Evolutionary conservation across 2,113 vertebrate genomes (phyloP).

Genomic region (Aix galericulata): DNA sequence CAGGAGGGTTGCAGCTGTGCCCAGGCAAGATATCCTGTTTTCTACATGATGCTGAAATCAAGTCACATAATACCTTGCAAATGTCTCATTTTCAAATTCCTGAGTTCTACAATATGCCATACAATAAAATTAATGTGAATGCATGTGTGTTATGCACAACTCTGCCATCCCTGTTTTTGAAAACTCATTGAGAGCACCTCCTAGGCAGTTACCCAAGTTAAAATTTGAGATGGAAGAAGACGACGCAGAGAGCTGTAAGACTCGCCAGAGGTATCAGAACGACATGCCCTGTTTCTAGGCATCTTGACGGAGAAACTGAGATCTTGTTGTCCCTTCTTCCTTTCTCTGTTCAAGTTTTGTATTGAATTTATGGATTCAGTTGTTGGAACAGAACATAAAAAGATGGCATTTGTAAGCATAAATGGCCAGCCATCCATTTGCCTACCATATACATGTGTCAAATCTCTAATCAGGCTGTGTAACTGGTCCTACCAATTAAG

Average conservation of each 20-base stretch:
- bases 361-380: background rate
- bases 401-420: background rate
- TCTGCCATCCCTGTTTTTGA: background rate
- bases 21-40: background rate
- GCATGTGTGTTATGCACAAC: background rate
- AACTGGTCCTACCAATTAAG: background rate
- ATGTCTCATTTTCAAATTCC: background rate
- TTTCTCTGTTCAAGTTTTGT: background rate
- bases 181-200: background rate
- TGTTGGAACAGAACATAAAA: fast-evolving
- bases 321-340: background rate
- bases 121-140: background rate
- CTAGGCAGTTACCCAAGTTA: background rate
- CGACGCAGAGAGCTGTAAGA: background rate
- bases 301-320: background rate
- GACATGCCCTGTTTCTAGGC: fast-evolving
- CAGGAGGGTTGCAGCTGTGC: background rate
- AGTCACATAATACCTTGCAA: background rate
- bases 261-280: fast-evolving
- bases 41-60: background rate
- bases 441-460: background rate
- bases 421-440: background rate
- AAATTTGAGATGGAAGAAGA: background rate
- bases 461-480: background rate
- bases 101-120: background rate